Evolutionary conservation across 2,888 invertebrate genomes (phyloP), one percentile per base, ranked within the genome.

Genomic region (Ichneumoninae sp.): DNA sequence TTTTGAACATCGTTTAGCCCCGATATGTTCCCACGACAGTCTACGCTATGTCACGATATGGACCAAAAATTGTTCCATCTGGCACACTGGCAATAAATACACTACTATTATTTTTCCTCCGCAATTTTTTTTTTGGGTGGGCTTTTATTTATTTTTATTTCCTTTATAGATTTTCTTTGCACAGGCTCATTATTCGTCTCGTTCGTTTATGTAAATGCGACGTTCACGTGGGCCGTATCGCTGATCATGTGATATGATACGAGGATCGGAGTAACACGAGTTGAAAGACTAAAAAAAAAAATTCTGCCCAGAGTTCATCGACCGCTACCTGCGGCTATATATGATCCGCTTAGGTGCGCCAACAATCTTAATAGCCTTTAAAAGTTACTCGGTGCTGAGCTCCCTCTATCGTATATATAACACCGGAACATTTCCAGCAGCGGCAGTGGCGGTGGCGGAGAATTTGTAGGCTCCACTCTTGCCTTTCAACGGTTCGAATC

Each of bases 321-420:
- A 65, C 65, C 83, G 36, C 40, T 74, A 75, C 75, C 86, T 76
- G 76, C 68, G 57, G 40, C 73, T 47, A 33, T 84, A 86, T 87
- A 88, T 89, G 87, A 91, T 89, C 89, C 88, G 87, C 89, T 90
- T 89, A 89, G 44, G 26, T 79, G 52, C 50, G 71, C 60, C 60
- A 83, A 78, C 86, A 84, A 81, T 90, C 88, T 86, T 89, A 90
- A 91, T 90, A 90, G 89, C 86, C 89, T 91, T 91, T 88, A 85
- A 89, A 88, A 89, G 88, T 89, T 87, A 78, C 75, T 81, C 66
- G 47, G 44, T 76, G 16, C 13, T 26, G 26, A 57, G 36, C 57
- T 57, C 57, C 47, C 44, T 68, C 33, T 22, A 60, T 47, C 26
- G 22, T 40, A 10, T 60, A 66, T 44, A 71, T 33, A 47, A 36